Evolutionary conservation across 2,797 vertebrate species (phyloP), one percentile per base, ranked within the genome.

Genomic region (Pipistrellus pipistrellus): DNA sequence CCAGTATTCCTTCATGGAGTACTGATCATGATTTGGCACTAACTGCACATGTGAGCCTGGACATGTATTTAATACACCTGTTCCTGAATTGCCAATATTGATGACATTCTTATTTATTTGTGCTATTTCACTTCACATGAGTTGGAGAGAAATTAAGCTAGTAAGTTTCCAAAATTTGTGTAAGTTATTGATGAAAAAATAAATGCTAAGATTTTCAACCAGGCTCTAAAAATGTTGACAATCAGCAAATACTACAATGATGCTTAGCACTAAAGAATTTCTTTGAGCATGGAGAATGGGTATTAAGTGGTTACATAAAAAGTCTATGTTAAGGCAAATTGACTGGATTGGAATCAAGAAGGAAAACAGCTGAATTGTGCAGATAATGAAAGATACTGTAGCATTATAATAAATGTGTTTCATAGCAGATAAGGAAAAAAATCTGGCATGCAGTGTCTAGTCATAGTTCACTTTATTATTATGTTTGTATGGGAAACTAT

Each of bases 101-200:
- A n/a, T 51, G n/a, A 96, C 82, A 94, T 80, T 94, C 59, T 62
- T 62, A 46, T 80, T 62, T 62, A 41, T 80, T 93, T 89, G 48
- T 71, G 32, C 53, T 82, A 25, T 94, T 95, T 92, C 90, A 82
- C n/a, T 95, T 96, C 59, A 89, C 27, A 87, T 93, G 82, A 95
- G 20, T 88, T 96, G 71, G 30, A 92, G 90, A 91, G 91, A 95
- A 95, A 97, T 96, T 80, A 92, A 85, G 62, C 35, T 96, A 89
- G 96, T 92, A 88, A 92, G 90, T 95, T 95, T 88, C 73, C 32
- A 85, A 83, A 90, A 91, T 32, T 85, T 80, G 18, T 95, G 14
- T 23, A 78, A 96, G 41, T 82, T 85, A 72, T 7, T 95, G 77
- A 35, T 89, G 66, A 85, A 94, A 84, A 84, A 59, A 73, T 41